Evolutionary conservation across 2,113 vertebrate species (phyloP), one percentile per base, ranked within the genome.

Genomic region (human): DNA sequence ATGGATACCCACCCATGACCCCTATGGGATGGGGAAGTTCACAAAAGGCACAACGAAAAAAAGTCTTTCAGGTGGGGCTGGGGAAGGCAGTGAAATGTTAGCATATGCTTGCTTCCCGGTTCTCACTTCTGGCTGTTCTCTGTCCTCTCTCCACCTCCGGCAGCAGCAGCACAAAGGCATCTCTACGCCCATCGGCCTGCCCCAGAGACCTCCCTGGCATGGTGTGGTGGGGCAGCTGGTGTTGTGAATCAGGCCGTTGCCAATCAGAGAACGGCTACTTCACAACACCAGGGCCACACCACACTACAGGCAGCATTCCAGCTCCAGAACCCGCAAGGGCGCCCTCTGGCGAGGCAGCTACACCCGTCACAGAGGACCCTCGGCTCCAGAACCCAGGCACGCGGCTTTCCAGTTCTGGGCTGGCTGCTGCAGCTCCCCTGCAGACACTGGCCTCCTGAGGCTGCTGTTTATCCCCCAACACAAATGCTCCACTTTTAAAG

Each of bases 221-320:
- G 99, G 99, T 99, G 98, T 76, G 23, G 99, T 98, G 99, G 98
- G 99, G 99, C 99, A 99, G 99, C 99, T 99, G 99, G 99, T 99
- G 99, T 99, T 99, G 99, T 99, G 99, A 99, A 99, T 99, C 99
- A 99, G 99, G 99, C 99, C 99, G 99, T 98, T 98, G 97, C 98
- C 99, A 97, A 98, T 99, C 94, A 97, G 98, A 99, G 98, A 99
- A 99, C 99, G 99, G 99, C 99, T 99, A 99, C 99, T 99, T 99
- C 99, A 99, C 99, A 99, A 99, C 99, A 99, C 99, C 99, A 99
- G 99, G 99, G 99, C 99, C 97, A 96, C 99, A 99, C 99, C 89
- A 30, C 96, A 98, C 99, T 98, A 97, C 98, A 25, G 91, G 95
- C 99, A 3, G 85, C 99, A 0, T 0, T 78, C 61, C 13, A 25